Evolutionary conservation across 2,797 vertebrate genomes (phyloP), one percentile per base, ranked within the genome.

Genomic region (Tangara arthus): DNA sequence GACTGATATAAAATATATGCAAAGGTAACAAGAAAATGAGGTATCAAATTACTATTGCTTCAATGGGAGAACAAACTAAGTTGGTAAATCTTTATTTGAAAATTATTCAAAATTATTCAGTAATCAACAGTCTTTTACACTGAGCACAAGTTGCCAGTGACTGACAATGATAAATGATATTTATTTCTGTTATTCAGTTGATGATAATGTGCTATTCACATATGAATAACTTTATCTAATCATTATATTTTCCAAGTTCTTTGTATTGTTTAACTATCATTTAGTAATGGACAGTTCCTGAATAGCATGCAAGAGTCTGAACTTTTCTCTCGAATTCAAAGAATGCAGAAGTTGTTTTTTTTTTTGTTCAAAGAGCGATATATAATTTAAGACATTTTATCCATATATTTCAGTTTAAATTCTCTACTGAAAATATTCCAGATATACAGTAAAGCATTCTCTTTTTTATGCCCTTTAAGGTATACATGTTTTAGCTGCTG

Each of bases 131-230:
- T 56, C 76, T 94, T 96, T 94, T 91, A 83, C 53, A 87, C 37
- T 88, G 65, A 92, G 13, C 59, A 53, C 15, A 44, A 95, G 55
- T 76, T 97, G 57, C 44, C 79, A 88, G 78, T 95, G 83, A 86
- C 82, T 96, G 96, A 96, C 84, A 96, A 87, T 96, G 94, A 97
- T 92, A 96, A 97, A 97, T 93, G 41, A 94, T 96, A 92, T 87
- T 93, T 52, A 32, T 57, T 94, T 96, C 50, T 91, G 69, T 92
- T 96, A 96, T 94, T 95, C 89, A 94, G 73, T 56, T 84, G 89
- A 90, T 91, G 72, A 91, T 95, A 97, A 96, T 96, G 69, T 90
- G 59, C 27, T 95, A 89, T 96, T 97, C 95, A 96, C 69, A 95
- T 95, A 80, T 66, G 84, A 97, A 96, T 92, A 92, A 82, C 14